Percentiles rank a stretch among this genome's conserved stretches.
phyloP scores from a whole-genome alignment of 2,797 vertebrate genomes.

The Chrysocyon brachyurus region DNA sequence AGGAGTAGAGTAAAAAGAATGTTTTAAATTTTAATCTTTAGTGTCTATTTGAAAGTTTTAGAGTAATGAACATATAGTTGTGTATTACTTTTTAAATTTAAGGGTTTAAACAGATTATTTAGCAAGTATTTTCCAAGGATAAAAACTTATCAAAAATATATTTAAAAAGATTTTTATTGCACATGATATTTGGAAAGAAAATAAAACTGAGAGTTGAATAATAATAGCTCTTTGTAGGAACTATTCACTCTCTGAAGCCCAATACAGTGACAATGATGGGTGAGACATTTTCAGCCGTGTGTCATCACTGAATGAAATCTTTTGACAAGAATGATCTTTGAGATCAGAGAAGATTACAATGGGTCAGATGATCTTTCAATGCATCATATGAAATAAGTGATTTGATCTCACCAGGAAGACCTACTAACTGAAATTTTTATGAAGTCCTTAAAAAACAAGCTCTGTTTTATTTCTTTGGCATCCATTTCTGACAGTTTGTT shows the following conservation, averaged over 20 bases:
- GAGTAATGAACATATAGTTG: background rate
- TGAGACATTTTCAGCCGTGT: background rate
- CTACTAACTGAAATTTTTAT: background rate
- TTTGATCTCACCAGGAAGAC: background rate
- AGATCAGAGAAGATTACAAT: background rate
- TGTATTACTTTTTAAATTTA: background rate
- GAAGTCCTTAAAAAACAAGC: background rate
- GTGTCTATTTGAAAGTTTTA: background rate
- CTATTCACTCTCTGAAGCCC: background rate
- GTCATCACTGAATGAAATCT: background rate
- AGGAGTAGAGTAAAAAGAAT: background rate
- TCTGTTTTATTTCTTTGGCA: background rate
- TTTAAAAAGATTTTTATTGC: background rate
- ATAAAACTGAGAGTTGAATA: background rate
- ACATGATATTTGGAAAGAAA: background rate
- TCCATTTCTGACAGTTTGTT: background rate
- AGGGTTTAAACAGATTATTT: background rate
- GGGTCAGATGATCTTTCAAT: background rate
- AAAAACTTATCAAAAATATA: background rate
- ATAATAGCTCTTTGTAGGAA: background rate
- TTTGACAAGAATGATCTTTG: background rate
- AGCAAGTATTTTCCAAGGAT: background rate
- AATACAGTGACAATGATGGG: background rate
- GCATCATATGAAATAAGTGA: background rate
- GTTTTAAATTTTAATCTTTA: background rate